Percentiles rank a stretch among this genome's conserved stretches.
phyloP scores from a whole-genome alignment of 2,797 vertebrate genomes.

The Diplodus sargus region DNA sequence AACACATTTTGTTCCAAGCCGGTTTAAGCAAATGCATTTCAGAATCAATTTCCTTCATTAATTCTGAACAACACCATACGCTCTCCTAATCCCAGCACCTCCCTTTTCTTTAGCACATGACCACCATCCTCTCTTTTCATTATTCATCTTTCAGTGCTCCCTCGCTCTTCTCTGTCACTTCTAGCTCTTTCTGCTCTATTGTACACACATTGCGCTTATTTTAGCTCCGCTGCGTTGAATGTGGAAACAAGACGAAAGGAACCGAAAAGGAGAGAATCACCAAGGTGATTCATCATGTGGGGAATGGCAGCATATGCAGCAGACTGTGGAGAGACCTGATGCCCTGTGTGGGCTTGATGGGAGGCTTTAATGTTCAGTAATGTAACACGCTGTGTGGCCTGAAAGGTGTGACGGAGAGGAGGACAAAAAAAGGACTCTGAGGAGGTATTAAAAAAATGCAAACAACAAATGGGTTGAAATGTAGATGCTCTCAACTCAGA shows the following conservation, averaged over 20 bases:
- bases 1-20: slow-evolving; percentile 44
- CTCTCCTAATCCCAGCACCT: slow-evolving; percentile 38
- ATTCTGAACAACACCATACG: slow-evolving; percentile 52
- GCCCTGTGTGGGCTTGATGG: slow-evolving; percentile 52
- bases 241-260: slow-evolving; percentile 45
- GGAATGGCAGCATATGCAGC: slow-evolving; percentile 26
- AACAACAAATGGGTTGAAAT: not conserved
- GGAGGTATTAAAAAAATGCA: not conserved
- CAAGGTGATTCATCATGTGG: slow-evolving; percentile 62
- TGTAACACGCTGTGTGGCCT: slow-evolving; percentile 38
- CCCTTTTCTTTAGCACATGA: slow-evolving; percentile 15
- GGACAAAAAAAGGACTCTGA: not conserved
- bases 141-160: slow-evolving; percentile 60
- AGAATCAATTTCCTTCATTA: slow-evolving; percentile 60
- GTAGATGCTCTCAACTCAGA: not conserved
- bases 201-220: slow-evolving; percentile 59
- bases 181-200: slow-evolving; percentile 50
- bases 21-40: slow-evolving; percentile 45
- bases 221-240: slow-evolving; percentile 45
- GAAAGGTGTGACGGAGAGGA: slow-evolving; percentile 24
- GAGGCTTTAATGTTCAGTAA: slow-evolving; percentile 41
- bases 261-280: slow-evolving; percentile 40
- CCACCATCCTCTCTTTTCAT: slow-evolving; percentile 47
- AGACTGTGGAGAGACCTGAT: slow-evolving; percentile 33
- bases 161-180: slow-evolving; percentile 46